Conservation (phyloP, 2,888 invertebrate species). For the Ophraella communa region DNA sequence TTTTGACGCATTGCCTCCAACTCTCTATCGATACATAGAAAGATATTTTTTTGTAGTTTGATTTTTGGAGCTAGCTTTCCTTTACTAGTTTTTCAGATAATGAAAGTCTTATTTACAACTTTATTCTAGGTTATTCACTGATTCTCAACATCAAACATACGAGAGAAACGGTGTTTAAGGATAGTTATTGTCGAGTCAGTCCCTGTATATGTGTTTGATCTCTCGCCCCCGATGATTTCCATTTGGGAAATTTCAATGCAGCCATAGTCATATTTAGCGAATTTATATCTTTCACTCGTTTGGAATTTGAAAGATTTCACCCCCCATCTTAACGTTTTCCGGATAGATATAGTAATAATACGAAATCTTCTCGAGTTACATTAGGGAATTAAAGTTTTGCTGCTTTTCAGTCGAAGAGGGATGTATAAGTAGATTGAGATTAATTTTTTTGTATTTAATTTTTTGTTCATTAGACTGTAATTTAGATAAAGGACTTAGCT, state of each 20-base stretch:
- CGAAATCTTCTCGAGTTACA: conserved; percentile 35
- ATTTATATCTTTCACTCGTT: conserved; percentile 28
- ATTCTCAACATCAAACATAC: too few relatives aligned
- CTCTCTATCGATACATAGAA: too few relatives aligned
- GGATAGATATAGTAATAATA: conserved; percentile 39
- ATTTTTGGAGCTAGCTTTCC: too few relatives aligned
- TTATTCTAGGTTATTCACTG: too few relatives aligned
- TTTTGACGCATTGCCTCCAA: too few relatives aligned
- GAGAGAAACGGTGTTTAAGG: too few relatives aligned
- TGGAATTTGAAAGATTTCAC: conserved; percentile 26
- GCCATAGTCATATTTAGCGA: conserved; percentile 33
- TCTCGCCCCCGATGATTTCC: conserved; percentile 35
- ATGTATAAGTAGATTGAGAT: neutral
- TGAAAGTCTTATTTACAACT: too few relatives aligned
- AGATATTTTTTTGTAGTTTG: too few relatives aligned
- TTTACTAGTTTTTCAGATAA: too few relatives aligned
- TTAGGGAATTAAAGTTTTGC: conserved; percentile 26
- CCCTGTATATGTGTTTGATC: conserved; percentile 19
- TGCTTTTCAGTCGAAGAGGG: conserved; percentile 6
- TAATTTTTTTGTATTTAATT: neutral
- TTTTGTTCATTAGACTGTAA: neutral
- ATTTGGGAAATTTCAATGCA: conserved; percentile 37
- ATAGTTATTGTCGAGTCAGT: neutral
- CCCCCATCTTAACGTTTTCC: conserved; percentile 31
- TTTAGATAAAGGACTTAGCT: neutral